Conservation (phyloP, 2,888 invertebrate species). For the Hypena proboscidalis region DNA sequence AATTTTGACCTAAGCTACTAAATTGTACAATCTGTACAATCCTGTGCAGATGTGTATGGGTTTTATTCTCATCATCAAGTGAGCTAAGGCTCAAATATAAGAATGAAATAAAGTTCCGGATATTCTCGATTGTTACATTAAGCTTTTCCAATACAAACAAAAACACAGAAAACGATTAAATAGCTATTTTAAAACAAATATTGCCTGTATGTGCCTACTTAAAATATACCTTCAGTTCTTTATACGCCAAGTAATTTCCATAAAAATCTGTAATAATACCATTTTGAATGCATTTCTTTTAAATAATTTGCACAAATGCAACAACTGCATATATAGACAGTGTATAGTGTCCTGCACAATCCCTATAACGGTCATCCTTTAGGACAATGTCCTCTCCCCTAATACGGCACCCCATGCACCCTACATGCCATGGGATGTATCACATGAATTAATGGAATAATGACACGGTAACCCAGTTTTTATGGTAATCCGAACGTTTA, state of each 20-base stretch:
- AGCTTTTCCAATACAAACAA: too few species aligned
- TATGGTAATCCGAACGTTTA: conserved; percentile 3
- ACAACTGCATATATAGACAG: too few species aligned
- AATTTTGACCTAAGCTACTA: too few species aligned
- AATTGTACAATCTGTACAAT: too few species aligned
- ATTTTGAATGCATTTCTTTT: neutral
- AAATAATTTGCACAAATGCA: conserved; percentile 18
- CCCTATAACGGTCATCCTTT: conserved; percentile 39
- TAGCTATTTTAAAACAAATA: too few species aligned
- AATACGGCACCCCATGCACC: conserved; percentile 2
- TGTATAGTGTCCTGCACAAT: conserved; percentile 15
- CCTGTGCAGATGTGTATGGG: too few species aligned
- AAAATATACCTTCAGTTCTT: neutral
- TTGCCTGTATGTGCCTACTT: neutral
- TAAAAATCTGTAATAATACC: too few species aligned
- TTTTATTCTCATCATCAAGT: too few species aligned
- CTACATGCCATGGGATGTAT: conserved; percentile 18
- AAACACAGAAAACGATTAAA: too few species aligned
- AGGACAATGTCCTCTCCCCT: conserved; percentile 43
- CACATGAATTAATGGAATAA: conserved; percentile 26
- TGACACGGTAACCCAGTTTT: conserved; percentile 38
- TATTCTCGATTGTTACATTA: too few species aligned
- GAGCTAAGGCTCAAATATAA: too few species aligned
- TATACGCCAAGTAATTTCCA: neutral
- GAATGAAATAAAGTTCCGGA: too few species aligned